A percentile compares a stretch with the other conserved stretches of the same genome.
Evolutionary conservation across 2,888 invertebrate genomes (phyloP).

Genomic region (Psylliodes chrysocephalus): DNA sequence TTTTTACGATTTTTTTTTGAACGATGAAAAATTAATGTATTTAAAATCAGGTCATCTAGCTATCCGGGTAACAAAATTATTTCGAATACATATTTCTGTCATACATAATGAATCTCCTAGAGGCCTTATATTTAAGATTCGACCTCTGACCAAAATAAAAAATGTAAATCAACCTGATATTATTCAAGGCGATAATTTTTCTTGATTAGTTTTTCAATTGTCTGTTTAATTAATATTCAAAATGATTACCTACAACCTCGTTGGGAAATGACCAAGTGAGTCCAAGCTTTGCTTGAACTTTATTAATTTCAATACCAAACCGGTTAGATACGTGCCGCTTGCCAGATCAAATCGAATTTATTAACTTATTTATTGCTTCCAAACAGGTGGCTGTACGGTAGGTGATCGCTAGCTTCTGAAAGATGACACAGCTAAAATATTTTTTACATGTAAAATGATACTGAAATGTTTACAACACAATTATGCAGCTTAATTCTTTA

Average conservation of each 20-base stretch:
- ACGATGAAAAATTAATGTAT: too few species aligned
- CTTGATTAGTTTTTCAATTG: constrained; percentile 2
- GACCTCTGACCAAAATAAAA: neutral
- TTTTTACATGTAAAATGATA: too few species aligned
- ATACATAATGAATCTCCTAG: too few species aligned
- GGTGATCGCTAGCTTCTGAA: neutral
- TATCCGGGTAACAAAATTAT: too few species aligned
- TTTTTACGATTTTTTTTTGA: too few species aligned
- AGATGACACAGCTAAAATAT: neutral
- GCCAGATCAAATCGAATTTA: constrained; percentile 15
- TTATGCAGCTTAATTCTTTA: too few species aligned
- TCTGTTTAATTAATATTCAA: constrained; percentile 3
- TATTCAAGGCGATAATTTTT: neutral
- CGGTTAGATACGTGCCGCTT: constrained; percentile 9
- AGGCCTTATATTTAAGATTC: neutral
- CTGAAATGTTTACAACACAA: too few species aligned
- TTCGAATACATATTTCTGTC: too few species aligned
- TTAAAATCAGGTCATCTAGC: too few species aligned
- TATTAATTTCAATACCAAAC: constrained; percentile 9
- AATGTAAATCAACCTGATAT: neutral
- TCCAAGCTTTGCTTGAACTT: neutral
- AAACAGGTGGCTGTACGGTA: neutral
- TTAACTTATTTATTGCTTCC: constrained; percentile 7
- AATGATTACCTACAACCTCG: neutral
- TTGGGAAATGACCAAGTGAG: neutral